These are phyloP conservation scores for Oenanthe melanoleuca DNA, from an alignment of 2,113 vertebrate genomes.

Conservation along the genomic window DNA sequence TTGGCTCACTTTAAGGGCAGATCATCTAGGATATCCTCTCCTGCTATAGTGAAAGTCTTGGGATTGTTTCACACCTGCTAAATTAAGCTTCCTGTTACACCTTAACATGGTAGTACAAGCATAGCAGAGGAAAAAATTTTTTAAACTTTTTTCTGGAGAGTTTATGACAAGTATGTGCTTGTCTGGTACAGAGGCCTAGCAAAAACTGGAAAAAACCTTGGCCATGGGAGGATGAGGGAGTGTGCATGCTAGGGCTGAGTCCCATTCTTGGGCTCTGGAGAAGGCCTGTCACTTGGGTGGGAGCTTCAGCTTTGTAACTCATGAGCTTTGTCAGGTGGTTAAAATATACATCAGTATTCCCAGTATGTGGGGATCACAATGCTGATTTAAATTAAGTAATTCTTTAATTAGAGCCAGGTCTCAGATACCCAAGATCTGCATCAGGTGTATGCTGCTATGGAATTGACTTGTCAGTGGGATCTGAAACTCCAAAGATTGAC, in stretches of 20 bases:
- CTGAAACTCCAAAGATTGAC: background rate
- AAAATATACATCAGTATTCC: background rate
- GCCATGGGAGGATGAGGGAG: background rate
- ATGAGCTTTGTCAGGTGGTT: background rate
- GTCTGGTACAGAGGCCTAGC: background rate
- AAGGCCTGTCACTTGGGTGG: fast-evolving
- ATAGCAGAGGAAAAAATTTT: background rate
- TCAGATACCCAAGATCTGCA: background rate
- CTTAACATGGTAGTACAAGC: background rate
- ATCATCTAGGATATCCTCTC: background rate
- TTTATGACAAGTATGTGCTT: background rate
- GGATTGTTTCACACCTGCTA: background rate
- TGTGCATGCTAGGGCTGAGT: background rate
- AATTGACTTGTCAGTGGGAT: background rate
- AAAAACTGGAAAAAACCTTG: background rate
- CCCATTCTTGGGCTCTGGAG: background rate
- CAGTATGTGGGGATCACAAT: background rate
- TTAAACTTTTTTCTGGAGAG: background rate
- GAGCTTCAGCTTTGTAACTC: background rate
- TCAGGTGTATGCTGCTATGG: background rate
- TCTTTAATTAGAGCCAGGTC: background rate
- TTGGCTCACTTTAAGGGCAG: background rate
- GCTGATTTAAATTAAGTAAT: background rate
- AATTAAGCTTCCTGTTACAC: background rate
- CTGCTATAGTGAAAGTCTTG: background rate